Percentiles rank a stretch among this genome's conserved stretches.
phyloP scores from a whole-genome alignment of 1,140 invertebrate species.

The Pogonus chalceus region DNA sequence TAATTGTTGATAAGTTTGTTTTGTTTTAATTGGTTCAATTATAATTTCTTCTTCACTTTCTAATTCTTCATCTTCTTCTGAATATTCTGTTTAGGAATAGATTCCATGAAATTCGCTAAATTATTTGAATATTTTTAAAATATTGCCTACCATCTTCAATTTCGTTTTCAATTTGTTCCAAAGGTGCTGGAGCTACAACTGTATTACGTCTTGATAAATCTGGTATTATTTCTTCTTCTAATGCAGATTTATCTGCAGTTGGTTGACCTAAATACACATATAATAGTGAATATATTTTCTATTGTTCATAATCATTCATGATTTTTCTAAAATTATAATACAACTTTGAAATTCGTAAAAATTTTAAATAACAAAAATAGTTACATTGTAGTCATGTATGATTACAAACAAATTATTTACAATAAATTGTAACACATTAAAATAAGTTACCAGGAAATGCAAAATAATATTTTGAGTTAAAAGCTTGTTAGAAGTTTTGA shows the following conservation, averaged over 20 bases:
- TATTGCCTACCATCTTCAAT: conserved; percentile 27
- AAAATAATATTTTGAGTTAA: neutral
- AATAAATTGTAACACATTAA: too few relatives aligned
- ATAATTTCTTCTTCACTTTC: conserved; percentile 23
- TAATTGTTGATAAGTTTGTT: conserved; percentile 26
- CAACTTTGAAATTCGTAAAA: too few relatives aligned
- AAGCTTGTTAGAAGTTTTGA: conserved; percentile 2
- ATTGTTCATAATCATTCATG: too few relatives aligned
- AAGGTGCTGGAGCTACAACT: conserved; percentile 33
- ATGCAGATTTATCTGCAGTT: conserved; percentile 11
- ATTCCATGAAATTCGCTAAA: neutral
- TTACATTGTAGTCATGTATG: too few relatives aligned
- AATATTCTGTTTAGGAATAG: conserved; percentile 26
- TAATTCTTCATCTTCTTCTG: conserved; percentile 30
- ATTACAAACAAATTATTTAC: too few relatives aligned
- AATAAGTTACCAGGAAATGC: conserved; percentile 4
- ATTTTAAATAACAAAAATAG: too few relatives aligned
- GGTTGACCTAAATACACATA: neutral
- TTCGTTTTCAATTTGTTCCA: conserved; percentile 21
- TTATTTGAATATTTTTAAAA: too few relatives aligned
- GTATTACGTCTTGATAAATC: conserved; percentile 36
- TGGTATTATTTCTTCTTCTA: conserved; percentile 19
- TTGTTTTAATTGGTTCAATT: conserved; percentile 16
- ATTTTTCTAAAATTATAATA: too few relatives aligned
- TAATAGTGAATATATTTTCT: too few relatives aligned